phyloP scores from a whole-genome alignment of 1,140 invertebrate genomes.

The Amyelois transitella region DNA sequence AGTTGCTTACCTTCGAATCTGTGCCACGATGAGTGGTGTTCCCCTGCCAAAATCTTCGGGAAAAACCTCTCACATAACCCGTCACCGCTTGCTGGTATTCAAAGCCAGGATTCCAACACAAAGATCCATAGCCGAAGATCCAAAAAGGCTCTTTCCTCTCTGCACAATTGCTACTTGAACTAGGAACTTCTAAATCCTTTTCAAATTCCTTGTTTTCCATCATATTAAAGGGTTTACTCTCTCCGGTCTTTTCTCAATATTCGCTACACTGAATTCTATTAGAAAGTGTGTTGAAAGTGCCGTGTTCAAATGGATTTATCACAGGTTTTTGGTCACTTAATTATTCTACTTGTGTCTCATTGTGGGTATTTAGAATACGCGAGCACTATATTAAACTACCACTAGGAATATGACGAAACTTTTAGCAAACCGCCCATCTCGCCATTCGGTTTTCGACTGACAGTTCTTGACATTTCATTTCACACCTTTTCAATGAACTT shows the following conservation, averaged over 20 bases:
- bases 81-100: slow-evolving; percentile 81
- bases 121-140: slow-evolving; percentile 91
- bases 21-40: slow-evolving; percentile 88
- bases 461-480: slow-evolving; percentile 14
- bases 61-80: slow-evolving; percentile 84
- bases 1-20: slow-evolving; percentile 79
- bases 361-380: slow-evolving; percentile 38
- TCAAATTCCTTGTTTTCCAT: slow-evolving; percentile 13
- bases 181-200: slow-evolving; percentile 11
- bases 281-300: slow-evolving; percentile 31
- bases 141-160: slow-evolving; percentile 74
- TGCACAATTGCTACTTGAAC: slow-evolving; percentile 9
- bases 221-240: background rate
- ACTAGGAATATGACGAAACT: slow-evolving; percentile 26
- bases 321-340: slow-evolving; percentile 34
- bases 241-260: slow-evolving; percentile 11
- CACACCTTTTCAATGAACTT: background rate
- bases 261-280: slow-evolving; percentile 14
- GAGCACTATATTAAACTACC: slow-evolving; percentile 30
- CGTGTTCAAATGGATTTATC: slow-evolving; percentile 30
- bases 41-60: slow-evolving; percentile 90
- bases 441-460: slow-evolving; percentile 28
- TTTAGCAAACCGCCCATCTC: slow-evolving; percentile 16
- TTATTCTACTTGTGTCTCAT: slow-evolving; percentile 56
- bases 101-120: slow-evolving; percentile 92